A percentile compares a stretch with the other conserved stretches of the same genome.
Evolutionary conservation across 2,888 invertebrate species (phyloP).

Genomic region (Digitonthophagus gazella): DNA sequence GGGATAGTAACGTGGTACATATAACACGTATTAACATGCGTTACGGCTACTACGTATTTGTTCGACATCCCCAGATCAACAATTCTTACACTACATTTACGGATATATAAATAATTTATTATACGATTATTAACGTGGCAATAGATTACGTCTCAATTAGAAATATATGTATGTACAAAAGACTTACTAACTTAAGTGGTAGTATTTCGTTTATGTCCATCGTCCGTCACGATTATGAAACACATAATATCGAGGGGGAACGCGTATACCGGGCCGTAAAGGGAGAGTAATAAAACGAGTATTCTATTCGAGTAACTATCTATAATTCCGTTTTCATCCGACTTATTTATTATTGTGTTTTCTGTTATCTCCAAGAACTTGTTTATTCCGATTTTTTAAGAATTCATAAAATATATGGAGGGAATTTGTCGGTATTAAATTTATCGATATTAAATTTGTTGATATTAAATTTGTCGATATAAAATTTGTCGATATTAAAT

Average conservation of each 20-base stretch:
- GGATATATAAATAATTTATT: not conserved
- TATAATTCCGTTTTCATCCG: not conserved
- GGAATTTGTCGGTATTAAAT: not conserved
- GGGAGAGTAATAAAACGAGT: not conserved
- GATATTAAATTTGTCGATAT: no score
- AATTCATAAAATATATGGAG: not conserved
- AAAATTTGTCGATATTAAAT: no score
- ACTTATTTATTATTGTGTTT: not conserved
- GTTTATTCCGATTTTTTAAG: not conserved
- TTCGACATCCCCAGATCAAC: conserved; percentile 4
- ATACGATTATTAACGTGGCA: not conserved
- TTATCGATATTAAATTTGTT: no score
- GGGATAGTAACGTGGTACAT: conserved; percentile 17
- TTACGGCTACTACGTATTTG: conserved; percentile 6
- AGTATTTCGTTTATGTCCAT: not conserved
- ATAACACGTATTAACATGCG: conserved; percentile 18
- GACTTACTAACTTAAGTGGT: not conserved
- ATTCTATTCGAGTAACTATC: not conserved
- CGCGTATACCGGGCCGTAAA: not conserved
- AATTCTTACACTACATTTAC: not conserved
- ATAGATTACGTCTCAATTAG: not conserved
- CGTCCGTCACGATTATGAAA: not conserved
- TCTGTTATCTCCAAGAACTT: not conserved
- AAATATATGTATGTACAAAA: not conserved
- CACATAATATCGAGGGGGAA: not conserved